A percentile compares a stretch with the other conserved stretches of the same genome.
phyloP scores from a whole-genome alignment of 2,888 invertebrate genomes.

The Metalampra italica region DNA sequence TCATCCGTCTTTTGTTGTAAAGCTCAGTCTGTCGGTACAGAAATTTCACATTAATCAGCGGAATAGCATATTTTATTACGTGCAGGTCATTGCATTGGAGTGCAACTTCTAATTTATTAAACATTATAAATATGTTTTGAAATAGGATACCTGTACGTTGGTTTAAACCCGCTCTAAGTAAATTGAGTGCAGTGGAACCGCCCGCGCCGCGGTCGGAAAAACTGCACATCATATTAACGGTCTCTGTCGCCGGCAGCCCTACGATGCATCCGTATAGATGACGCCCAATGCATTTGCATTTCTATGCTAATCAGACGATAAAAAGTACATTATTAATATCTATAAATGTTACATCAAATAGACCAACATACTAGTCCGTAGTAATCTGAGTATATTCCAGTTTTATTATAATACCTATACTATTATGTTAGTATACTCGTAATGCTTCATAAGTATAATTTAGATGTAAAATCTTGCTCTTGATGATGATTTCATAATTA shows the following conservation, averaged over 20 bases:
- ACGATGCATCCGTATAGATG: conserved; percentile 3
- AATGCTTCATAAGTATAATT: no score
- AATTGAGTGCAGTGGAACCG: neutral
- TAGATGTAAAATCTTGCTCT: no score
- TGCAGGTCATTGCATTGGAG: neutral
- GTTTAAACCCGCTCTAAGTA: neutral
- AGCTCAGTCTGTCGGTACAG: no score
- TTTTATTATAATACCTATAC: no score
- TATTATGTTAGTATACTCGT: no score
- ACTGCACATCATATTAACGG: conserved; percentile 10
- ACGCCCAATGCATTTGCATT: conserved; percentile 7
- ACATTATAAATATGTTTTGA: neutral
- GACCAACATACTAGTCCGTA: neutral
- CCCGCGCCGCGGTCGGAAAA: neutral
- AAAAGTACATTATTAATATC: neutral
- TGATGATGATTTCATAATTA: no score
- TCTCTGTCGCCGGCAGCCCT: neutral
- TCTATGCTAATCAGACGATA: conserved; percentile 3
- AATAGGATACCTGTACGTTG: neutral
- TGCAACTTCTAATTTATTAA: neutral
- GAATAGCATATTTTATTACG: neutral
- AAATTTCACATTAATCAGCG: no score
- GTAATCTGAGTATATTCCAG: no score
- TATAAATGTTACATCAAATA: neutral
- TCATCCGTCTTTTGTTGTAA: neutral